Percentiles rank a stretch among this genome's conserved stretches.
Conservation (phyloP, 2,113 vertebrate species). For the Rhinogobius similis region DNA sequence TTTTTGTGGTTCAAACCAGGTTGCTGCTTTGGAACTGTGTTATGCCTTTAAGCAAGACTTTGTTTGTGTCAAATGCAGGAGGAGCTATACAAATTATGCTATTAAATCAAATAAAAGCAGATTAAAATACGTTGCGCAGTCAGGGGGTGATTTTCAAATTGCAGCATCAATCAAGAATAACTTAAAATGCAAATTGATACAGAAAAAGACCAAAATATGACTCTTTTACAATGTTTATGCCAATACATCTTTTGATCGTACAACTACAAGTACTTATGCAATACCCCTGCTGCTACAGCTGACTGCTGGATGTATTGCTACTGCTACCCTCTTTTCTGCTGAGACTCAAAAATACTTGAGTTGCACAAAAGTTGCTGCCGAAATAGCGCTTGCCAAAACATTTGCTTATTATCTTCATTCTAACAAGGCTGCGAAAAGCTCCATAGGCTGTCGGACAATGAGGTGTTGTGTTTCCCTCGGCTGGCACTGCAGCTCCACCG, state of each 20-base stretch:
- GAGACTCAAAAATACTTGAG: not conserved
- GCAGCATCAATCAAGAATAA: too few relatives aligned
- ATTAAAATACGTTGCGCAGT: too few relatives aligned
- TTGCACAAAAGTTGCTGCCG: not conserved
- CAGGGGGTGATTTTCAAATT: too few relatives aligned
- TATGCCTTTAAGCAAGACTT: too few relatives aligned
- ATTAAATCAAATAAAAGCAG: not conserved
- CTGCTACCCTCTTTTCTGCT: not conserved
- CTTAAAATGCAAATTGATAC: too few relatives aligned
- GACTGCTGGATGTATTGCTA: not conserved
- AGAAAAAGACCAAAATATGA: too few relatives aligned
- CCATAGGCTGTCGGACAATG: not conserved
- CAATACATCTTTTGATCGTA: too few relatives aligned
- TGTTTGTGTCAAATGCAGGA: too few relatives aligned
- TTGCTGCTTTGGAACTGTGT: too few relatives aligned
- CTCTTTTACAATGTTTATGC: too few relatives aligned
- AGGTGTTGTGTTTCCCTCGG: slow-evolving; percentile 24
- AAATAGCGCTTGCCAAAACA: not conserved
- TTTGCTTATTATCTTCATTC: not conserved
- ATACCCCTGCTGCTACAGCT: not conserved
- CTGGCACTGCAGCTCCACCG: slow-evolving; percentile 14
- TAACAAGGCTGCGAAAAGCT: not conserved
- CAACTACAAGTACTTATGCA: too few relatives aligned
- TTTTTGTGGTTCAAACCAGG: too few relatives aligned
- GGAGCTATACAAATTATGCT: not conserved